Conservation (phyloP, 2,888 invertebrate species). For the Blera fallax region DNA sequence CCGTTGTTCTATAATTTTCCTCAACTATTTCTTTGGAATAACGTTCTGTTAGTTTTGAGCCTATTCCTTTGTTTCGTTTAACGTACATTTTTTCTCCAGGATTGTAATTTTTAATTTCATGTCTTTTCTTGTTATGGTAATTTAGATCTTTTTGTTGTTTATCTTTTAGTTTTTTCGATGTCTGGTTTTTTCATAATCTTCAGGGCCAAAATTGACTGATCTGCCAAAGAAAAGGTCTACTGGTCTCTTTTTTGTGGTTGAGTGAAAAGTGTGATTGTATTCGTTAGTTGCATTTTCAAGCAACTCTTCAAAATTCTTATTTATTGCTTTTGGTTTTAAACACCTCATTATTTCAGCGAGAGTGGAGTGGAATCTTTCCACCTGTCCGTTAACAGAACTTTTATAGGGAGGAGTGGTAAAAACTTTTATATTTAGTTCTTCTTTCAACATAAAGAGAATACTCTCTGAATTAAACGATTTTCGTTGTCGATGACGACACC, state of each 20-base stretch:
- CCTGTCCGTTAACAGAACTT: no score
- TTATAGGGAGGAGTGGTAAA: no score
- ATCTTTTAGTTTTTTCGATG: no score
- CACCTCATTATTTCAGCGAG: slow-evolving; percentile 34
- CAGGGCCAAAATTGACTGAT: not conserved
- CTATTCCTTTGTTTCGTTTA: no score
- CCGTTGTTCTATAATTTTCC: not conserved
- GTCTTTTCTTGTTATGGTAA: not conserved
- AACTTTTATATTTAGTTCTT: no score
- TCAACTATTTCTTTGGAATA: not conserved
- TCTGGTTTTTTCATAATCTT: not conserved
- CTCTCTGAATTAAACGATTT: no score
- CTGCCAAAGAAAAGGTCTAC: slow-evolving; percentile 4
- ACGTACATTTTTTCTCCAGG: not conserved
- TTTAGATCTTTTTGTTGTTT: no score
- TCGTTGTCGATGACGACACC: no score
- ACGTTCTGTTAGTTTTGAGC: not conserved
- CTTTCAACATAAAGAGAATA: no score
- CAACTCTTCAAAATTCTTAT: not conserved
- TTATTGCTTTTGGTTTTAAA: not conserved
- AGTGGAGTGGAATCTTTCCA: slow-evolving; percentile 47
- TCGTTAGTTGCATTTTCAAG: not conserved
- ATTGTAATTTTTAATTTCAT: not conserved
- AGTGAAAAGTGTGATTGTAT: not conserved
- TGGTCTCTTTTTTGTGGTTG: slow-evolving; percentile 38